These are phyloP conservation scores for Lontra canadensis DNA, from an alignment of 2,113 vertebrate species.

Conservation along the genomic window DNA sequence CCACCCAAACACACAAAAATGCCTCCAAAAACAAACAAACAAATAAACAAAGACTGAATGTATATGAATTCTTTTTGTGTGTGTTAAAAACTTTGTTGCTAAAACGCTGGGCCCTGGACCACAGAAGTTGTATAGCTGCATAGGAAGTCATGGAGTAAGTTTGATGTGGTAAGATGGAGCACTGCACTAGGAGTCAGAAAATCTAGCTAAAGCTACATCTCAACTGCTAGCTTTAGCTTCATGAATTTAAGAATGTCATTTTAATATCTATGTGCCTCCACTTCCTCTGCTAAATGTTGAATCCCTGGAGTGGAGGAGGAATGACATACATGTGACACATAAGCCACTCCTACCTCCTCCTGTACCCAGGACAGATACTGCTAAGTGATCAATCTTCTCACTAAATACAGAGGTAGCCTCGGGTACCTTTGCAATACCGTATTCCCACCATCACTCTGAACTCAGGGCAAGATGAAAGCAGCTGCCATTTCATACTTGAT, in stretches of 20 bases:
- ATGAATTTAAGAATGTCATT: not conserved
- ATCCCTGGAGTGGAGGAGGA: not conserved
- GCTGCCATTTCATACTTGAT: not conserved
- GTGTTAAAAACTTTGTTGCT: not conserved
- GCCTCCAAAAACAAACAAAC: not conserved
- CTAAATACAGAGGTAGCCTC: not conserved
- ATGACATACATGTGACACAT: not conserved
- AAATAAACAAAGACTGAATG: not conserved
- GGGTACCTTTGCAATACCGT: not conserved
- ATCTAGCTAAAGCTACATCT: not conserved
- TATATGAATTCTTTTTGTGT: not conserved
- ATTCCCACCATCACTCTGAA: not conserved
- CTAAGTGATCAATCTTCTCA: not conserved
- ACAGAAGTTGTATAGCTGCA: not conserved
- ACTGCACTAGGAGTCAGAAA: not conserved
- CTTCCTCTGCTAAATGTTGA: not conserved
- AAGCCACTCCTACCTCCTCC: not conserved
- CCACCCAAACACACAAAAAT: not conserved
- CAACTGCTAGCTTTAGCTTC: not conserved
- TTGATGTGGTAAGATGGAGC: not conserved
- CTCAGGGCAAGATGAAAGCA: not conserved
- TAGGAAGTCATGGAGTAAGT: not conserved
- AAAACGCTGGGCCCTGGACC: not conserved
- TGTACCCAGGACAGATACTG: not conserved
- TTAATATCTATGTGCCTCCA: not conserved